A percentile compares a stretch with the other conserved stretches of the same genome.
Conservation (phyloP, 2,797 vertebrate species). For the Ptychadena robeensis region DNA sequence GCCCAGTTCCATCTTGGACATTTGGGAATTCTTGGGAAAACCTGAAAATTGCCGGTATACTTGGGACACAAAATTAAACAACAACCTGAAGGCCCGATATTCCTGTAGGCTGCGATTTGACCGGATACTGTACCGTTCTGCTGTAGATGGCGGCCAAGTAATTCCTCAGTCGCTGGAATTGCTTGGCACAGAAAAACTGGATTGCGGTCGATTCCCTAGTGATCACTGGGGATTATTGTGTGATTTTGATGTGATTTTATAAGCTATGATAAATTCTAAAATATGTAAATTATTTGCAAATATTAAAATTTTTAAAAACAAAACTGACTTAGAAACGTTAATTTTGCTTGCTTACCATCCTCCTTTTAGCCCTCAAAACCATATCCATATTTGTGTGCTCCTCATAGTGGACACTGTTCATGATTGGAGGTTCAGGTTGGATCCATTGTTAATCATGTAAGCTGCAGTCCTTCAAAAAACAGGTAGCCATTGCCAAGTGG, state of each 20-base stretch:
- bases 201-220: constrained; percentile 89
- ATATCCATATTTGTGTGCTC: too few relatives aligned
- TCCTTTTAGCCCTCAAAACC: too few relatives aligned
- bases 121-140: constrained; percentile 82
- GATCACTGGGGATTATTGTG: constrained; percentile 97
- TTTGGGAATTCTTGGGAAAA: constrained; percentile 89
- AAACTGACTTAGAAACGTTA: too few relatives aligned
- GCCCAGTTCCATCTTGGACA: constrained; percentile 78
- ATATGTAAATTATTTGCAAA: not conserved
- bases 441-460: too few relatives aligned
- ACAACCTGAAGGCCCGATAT: constrained; percentile 78
- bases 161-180: constrained; percentile 86
- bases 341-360: too few relatives aligned
- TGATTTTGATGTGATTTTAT: constrained; percentile 78
- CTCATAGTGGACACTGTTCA: too few relatives aligned
- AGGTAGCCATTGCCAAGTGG: too few relatives aligned
- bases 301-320: not conserved
- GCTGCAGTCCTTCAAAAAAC: too few relatives aligned
- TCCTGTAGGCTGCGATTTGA: constrained; percentile 88
- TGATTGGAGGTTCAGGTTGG: too few relatives aligned
- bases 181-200: constrained; percentile 90
- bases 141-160: constrained; percentile 69
- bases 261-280: constrained; percentile 10
- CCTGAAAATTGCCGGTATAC: constrained; percentile 91
- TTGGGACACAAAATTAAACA: constrained; percentile 91